Evolutionary conservation across 35 echinoderm and acorn worm genomes (phyloP).

Genomic region (Amphiura filiformis): DNA sequence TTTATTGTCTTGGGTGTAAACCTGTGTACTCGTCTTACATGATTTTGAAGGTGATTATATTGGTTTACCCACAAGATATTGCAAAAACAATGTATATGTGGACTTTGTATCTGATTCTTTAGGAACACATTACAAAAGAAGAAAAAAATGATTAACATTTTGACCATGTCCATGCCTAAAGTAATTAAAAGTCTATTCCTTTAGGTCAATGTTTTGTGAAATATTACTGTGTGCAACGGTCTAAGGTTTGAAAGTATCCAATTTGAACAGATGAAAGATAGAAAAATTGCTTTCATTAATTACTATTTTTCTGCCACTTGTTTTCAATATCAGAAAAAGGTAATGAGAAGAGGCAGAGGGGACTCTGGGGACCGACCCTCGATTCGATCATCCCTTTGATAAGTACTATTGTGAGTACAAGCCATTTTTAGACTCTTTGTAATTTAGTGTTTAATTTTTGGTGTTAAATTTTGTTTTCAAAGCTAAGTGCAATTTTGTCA

Average conservation of each 20-base stretch:
- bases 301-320: not conserved
- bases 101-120: too few relatives aligned
- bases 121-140: too few relatives aligned
- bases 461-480: too few relatives aligned
- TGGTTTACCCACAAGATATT: too few relatives aligned
- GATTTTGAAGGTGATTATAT: too few relatives aligned
- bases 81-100: too few relatives aligned
- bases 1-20: too few relatives aligned
- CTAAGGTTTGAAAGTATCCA: not conserved
- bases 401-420: constrained; percentile 1
- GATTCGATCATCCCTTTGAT: not conserved
- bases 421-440: too few relatives aligned
- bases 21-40: too few relatives aligned
- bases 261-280: not conserved
- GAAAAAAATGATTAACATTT: too few relatives aligned
- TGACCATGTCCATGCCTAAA: not conserved
- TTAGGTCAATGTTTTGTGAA: not conserved
- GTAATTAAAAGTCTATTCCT: not conserved
- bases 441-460: too few relatives aligned
- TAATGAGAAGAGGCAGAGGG: not conserved
- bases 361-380: not conserved
- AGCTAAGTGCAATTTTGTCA: too few relatives aligned
- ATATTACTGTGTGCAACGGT: not conserved
- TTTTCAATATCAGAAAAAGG: not conserved
- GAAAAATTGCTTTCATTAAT: not conserved